Conservation (phyloP, 1,140 invertebrate species). For the Drosophila nigrodunni region DNA sequence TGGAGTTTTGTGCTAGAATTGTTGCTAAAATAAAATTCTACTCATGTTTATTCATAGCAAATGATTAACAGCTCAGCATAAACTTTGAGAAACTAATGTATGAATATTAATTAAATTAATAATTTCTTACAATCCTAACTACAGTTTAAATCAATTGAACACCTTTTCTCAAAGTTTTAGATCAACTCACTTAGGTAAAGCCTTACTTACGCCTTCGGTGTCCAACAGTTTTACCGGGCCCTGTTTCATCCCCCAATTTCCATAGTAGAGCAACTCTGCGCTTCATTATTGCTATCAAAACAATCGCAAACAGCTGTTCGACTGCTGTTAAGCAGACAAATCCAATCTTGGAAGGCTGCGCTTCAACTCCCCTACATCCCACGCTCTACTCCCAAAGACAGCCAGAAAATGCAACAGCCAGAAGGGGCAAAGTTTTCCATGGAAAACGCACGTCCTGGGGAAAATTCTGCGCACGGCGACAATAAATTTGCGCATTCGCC, state of each 20-base stretch:
- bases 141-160: too few relatives aligned
- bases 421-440: slow-evolving; percentile 45
- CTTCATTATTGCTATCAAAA: slow-evolving; percentile 36
- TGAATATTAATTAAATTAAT: too few relatives aligned
- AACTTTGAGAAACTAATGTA: too few relatives aligned
- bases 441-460: slow-evolving; percentile 52
- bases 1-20: neutral
- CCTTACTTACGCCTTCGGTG: neutral
- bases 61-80: neutral
- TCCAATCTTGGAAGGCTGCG: slow-evolving; percentile 34
- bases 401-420: slow-evolving; percentile 59
- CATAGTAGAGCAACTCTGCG: slow-evolving; percentile 15
- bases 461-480: slow-evolving; percentile 49
- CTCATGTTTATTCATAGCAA: neutral
- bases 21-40: neutral
- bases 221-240: slow-evolving; percentile 3
- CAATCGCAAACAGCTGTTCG: slow-evolving; percentile 64
- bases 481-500: slow-evolving; percentile 64
- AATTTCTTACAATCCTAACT: too few relatives aligned
- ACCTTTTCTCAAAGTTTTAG: too few relatives aligned
- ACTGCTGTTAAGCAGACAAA: slow-evolving; percentile 28
- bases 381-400: neutral
- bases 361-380: neutral
- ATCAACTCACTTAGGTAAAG: neutral
- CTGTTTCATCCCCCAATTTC: neutral